These are phyloP conservation scores for Platyrinchus mystaceus DNA, from an alignment of 2,797 vertebrate genomes.

Conservation along the genomic window DNA sequence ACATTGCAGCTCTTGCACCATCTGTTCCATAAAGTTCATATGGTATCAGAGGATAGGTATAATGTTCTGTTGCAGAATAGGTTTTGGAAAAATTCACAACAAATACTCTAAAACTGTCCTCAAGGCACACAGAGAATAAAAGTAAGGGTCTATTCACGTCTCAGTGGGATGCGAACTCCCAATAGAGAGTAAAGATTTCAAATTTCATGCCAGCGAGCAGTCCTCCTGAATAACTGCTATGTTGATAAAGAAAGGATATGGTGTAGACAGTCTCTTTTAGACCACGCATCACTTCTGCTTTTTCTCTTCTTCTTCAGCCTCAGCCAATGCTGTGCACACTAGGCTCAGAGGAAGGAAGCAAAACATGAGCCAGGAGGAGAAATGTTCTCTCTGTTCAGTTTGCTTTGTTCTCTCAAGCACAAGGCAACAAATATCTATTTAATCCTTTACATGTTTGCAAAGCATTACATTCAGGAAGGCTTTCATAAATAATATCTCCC, in stretches of 20 bases:
- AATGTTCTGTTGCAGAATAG: neutral
- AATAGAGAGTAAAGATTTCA: neutral
- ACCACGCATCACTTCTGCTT: neutral
- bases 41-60: neutral
- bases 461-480: neutral
- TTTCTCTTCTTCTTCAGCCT: neutral
- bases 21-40: neutral
- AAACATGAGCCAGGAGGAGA: neutral
- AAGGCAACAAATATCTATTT: neutral
- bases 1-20: neutral
- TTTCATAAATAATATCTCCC: constrained; percentile 25
- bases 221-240: neutral
- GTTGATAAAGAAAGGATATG: neutral
- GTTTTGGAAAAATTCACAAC: neutral
- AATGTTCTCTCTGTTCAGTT: accelerated
- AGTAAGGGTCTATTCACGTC: neutral
- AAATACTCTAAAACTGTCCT: neutral
- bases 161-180: neutral
- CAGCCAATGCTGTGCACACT: neutral
- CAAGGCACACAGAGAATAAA: neutral
- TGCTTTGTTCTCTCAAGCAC: neutral
- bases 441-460: constrained; percentile 5
- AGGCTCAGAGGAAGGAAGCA: neutral
- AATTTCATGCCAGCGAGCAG: neutral
- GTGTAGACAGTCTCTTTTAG: neutral